Conservation (phyloP, 2,113 vertebrate species). For the Brienomyrus brachyistius region DNA sequence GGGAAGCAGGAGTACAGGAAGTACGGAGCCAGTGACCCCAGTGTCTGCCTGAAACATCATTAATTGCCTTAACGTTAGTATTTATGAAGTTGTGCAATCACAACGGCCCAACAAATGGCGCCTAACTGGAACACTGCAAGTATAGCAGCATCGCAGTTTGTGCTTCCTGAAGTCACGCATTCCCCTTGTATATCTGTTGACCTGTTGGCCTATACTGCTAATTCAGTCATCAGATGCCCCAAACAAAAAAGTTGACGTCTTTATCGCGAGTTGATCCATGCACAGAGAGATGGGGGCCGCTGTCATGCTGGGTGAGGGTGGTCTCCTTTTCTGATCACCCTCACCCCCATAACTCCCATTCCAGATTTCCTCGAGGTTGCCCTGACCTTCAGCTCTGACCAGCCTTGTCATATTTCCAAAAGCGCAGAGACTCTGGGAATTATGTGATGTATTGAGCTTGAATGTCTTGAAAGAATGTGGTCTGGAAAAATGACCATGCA, state of each 20-base stretch:
- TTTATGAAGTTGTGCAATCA: background rate
- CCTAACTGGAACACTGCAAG: background rate
- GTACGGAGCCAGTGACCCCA: background rate
- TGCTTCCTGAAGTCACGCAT: background rate
- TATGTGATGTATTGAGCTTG: background rate
- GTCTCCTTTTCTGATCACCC: background rate
- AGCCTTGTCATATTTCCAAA: background rate
- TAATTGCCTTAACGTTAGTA: slow-evolving; percentile 4
- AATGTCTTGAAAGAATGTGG: background rate
- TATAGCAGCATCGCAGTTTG: background rate
- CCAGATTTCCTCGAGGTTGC: slow-evolving; percentile 4
- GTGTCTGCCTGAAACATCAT: background rate
- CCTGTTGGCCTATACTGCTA: background rate
- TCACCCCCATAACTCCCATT: background rate
- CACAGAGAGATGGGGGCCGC: background rate
- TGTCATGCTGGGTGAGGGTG: no score
- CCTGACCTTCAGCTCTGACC: background rate
- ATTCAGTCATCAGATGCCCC: background rate
- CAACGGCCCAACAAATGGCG: background rate
- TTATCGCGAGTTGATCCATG: background rate
- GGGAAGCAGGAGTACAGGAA: background rate
- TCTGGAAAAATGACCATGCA: background rate
- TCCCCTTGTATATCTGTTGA: background rate
- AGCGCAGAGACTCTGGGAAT: background rate
- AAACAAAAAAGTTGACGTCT: background rate